Conservation (phyloP, 2,888 invertebrate species). For the Papilio protenor region DNA sequence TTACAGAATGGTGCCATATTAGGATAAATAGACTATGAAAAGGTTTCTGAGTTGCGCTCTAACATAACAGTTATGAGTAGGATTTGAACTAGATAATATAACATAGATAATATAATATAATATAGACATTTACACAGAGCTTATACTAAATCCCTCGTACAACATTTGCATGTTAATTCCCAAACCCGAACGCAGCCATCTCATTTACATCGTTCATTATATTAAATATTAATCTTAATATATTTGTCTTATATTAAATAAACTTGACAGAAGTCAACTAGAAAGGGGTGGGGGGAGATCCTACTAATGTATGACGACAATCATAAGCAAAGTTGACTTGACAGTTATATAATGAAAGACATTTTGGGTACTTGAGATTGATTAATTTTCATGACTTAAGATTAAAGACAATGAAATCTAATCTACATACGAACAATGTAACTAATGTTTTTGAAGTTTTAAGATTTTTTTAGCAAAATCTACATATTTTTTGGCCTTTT, state of each 20-base stretch:
- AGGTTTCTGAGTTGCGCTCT: background rate
- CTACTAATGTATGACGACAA: background rate
- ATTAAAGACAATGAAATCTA: too few relatives aligned
- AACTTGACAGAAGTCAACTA: background rate
- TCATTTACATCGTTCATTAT: background rate
- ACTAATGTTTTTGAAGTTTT: too few relatives aligned
- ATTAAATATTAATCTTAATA: conserved; percentile 1
- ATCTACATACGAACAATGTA: too few relatives aligned
- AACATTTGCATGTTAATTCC: background rate
- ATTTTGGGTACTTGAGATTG: background rate
- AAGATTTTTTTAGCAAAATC: too few relatives aligned
- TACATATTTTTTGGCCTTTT: too few relatives aligned
- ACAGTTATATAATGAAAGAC: background rate
- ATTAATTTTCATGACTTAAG: too few relatives aligned
- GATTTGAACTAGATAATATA: background rate
- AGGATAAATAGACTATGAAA: background rate
- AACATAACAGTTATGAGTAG: background rate
- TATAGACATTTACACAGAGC: background rate
- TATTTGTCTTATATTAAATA: background rate
- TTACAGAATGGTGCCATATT: background rate
- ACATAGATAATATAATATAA: background rate
- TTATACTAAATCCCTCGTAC: background rate
- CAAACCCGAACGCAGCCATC: conserved; percentile 9
- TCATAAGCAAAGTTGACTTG: background rate
- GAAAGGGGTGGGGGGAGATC: background rate